A percentile compares a stretch with the other conserved stretches of the same genome.
Evolutionary conservation across 2,797 vertebrate genomes (phyloP).

Genomic region (Xiphorhynchus erythropygius): DNA sequence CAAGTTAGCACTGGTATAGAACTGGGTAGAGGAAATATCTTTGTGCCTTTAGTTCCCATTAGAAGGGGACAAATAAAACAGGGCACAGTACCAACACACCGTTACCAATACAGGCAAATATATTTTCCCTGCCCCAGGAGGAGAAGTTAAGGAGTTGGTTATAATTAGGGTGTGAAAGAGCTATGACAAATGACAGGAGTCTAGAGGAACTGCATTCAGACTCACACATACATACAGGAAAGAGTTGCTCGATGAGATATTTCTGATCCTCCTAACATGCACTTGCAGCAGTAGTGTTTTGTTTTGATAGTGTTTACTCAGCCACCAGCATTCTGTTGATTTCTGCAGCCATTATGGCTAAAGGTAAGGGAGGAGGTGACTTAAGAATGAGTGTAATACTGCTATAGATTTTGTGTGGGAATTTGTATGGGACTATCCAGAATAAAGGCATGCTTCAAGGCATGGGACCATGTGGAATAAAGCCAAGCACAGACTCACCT

Average conservation of each 20-base stretch:
- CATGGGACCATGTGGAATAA: background rate
- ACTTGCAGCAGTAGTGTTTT: background rate
- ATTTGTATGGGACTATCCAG: background rate
- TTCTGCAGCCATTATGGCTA: background rate
- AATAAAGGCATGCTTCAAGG: background rate
- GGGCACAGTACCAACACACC: background rate
- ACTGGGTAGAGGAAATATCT: background rate
- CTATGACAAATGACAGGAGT: background rate
- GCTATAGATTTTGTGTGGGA: background rate
- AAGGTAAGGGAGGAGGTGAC: background rate
- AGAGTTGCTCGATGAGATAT: background rate
- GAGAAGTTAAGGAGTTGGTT: background rate
- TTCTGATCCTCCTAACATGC: background rate
- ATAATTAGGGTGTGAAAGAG: background rate
- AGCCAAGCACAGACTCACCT: background rate
- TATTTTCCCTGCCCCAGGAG: background rate
- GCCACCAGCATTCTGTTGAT: background rate
- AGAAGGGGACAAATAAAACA: background rate
- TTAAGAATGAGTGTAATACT: background rate
- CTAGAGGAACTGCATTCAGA: background rate
- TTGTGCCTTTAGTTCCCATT: background rate
- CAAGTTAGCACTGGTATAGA: background rate
- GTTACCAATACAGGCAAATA: background rate
- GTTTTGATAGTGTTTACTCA: background rate
- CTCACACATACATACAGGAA: background rate